Conservation (phyloP, 2,113 vertebrate genomes). For the Petrocephalus microphthalmus region DNA sequence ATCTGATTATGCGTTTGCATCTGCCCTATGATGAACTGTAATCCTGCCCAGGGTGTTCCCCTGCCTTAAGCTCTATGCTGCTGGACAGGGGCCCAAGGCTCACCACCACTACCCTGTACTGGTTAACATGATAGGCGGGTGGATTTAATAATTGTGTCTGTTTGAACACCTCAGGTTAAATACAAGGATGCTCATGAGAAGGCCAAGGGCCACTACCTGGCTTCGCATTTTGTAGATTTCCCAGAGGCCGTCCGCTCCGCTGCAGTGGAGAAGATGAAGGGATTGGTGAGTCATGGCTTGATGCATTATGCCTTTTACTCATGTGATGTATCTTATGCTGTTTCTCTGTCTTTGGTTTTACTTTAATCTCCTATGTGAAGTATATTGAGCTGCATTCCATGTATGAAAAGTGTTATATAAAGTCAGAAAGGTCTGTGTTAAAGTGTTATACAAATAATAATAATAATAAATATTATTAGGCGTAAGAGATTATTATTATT, state of each 20-base stretch:
- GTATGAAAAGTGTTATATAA: background rate
- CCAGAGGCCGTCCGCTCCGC: constrained; percentile 76
- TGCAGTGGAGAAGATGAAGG: constrained; percentile 82
- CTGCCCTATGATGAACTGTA: background rate
- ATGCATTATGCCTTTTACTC: background rate
- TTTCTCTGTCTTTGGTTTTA: background rate
- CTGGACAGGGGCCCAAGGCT: background rate
- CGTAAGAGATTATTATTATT: background rate
- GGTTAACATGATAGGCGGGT: background rate
- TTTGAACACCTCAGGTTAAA: constrained; percentile 64
- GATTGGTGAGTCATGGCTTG: constrained; percentile 64
- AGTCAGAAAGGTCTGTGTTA: too few species aligned
- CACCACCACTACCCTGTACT: background rate
- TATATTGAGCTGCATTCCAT: background rate
- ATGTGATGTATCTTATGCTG: background rate
- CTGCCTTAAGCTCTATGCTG: background rate
- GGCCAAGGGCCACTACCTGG: constrained; percentile 89
- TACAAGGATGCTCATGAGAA: constrained; percentile 83
- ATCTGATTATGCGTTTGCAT: background rate
- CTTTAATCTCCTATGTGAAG: background rate
- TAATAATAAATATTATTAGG: too few species aligned
- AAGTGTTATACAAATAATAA: too few species aligned
- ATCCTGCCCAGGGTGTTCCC: too few species aligned
- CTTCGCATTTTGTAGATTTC: constrained; percentile 79
- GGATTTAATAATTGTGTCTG: background rate